A percentile compares a stretch with the other conserved stretches of the same genome.
phyloP scores from a whole-genome alignment of 2,113 vertebrate species.

The Microtus ochrogaster region DNA sequence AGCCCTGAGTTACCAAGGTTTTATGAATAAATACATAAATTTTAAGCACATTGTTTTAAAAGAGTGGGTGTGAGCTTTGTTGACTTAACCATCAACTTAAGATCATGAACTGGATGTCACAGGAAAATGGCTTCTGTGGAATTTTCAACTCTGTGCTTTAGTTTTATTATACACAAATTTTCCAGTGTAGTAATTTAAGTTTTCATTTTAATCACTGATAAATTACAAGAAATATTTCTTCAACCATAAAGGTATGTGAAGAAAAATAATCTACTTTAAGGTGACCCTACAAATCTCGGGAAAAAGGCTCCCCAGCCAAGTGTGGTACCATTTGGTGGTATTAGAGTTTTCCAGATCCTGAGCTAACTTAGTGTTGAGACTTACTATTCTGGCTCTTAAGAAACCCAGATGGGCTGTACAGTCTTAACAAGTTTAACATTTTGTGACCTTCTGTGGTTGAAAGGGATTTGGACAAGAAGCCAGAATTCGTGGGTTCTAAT shows the following conservation, averaged over 20 bases:
- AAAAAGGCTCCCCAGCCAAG: background rate
- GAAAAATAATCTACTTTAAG: background rate
- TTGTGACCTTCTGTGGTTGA: constrained; percentile 76
- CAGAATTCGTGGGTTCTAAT: constrained; percentile 73
- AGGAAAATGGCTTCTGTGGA: background rate
- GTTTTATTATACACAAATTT: constrained; percentile 21
- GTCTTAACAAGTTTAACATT: constrained; percentile 76
- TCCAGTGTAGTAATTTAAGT: background rate
- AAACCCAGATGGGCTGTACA: constrained; percentile 73
- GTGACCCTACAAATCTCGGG: background rate
- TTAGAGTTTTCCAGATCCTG: constrained; percentile 33
- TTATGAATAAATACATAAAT: background rate
- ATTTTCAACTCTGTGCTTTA: constrained; percentile 7
- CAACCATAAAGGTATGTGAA: background rate
- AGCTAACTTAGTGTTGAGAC: constrained; percentile 59
- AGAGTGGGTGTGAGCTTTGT: background rate
- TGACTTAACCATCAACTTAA: constrained; percentile 12
- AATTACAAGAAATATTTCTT: constrained; percentile 23
- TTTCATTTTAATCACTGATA: background rate
- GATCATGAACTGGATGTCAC: background rate
- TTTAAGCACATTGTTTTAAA: background rate
- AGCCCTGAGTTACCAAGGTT: background rate
- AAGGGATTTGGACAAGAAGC: constrained; percentile 61
- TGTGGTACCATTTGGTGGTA: background rate
- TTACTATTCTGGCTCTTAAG: constrained; percentile 62